Conservation (phyloP, 2,888 invertebrate species). For the Dexiosoma caninum region DNA sequence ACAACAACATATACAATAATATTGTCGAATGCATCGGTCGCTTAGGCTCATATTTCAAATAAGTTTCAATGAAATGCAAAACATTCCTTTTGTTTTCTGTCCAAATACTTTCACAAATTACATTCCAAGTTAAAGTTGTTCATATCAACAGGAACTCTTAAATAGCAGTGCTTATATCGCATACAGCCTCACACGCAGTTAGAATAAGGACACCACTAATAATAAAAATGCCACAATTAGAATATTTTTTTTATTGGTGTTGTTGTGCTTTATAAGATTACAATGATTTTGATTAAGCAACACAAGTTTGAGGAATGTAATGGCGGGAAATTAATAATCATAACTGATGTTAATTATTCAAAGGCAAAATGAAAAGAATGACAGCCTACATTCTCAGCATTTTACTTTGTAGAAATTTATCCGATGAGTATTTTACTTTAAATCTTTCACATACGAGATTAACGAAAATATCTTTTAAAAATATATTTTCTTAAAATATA, state of each 20-base stretch:
- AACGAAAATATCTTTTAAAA: too few species aligned
- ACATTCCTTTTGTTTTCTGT: neutral
- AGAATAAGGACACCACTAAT: neutral
- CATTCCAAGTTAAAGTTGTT: slow-evolving; percentile 5
- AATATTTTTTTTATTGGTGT: too few species aligned
- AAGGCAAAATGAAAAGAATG: neutral
- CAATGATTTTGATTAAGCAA: slow-evolving; percentile 20
- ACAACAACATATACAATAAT: too few species aligned
- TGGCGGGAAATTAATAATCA: slow-evolving; percentile 31
- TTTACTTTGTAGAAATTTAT: neutral
- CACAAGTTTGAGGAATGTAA: slow-evolving; percentile 12
- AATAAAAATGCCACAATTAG: slow-evolving; percentile 26
- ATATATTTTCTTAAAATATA: too few species aligned
- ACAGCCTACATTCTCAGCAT: neutral
- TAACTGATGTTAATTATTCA: slow-evolving; percentile 30
- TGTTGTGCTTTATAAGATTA: slow-evolving; percentile 15
- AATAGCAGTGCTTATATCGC: neutral
- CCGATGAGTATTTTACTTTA: neutral
- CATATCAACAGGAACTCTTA: slow-evolving; percentile 14
- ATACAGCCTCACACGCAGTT: slow-evolving; percentile 3
- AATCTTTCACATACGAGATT: too few species aligned
- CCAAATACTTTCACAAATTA: slow-evolving; percentile 11
- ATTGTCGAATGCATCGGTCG: too few species aligned
- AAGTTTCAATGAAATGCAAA: neutral
- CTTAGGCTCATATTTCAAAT: too few species aligned